Evolutionary conservation across 2,888 invertebrate species (phyloP), one percentile per base, ranked within the genome.

Genomic region (Caenorhabditis angaria): DNA sequence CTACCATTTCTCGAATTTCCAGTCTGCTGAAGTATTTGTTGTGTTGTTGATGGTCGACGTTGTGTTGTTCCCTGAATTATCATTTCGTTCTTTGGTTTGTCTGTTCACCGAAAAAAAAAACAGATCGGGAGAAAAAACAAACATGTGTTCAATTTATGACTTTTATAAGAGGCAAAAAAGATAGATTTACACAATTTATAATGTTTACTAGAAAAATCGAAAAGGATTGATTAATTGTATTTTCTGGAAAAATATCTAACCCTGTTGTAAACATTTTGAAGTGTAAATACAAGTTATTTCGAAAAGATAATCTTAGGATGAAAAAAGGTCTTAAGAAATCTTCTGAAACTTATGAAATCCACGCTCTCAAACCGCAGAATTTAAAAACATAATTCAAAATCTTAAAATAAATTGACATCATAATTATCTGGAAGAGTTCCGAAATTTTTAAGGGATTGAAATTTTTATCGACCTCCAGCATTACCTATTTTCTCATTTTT

Each of bases 41-140:
- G 65, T 22, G 58, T 47, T 56, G 65, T 58, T 27, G 65, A 61
- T 65, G 62, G 70, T 58, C 70, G 65, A 59, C n/a, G 25, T 54
- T 48, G 64, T 64, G 64, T 64, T 48, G 65, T 59, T 50, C 10
- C 48, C 54, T 24, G 12, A 22, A 51, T n/a, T n/a, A n/a, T 48
- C 18, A 10, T 48, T 48, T 48, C 25, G 51, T 24, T 51, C 22
- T 51, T 51, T 24, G 51, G 22, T 51, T 35, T 51, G 3, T 51
- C 22, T 8, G 4, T 8, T 8, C 25, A 5, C n/a, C n/a, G n/a
- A n/a, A n/a, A n/a, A n/a, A n/a, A n/a, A n/a, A n/a, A n/a, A n/a
- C n/a, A n/a, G n/a, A n/a, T n/a, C n/a, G n/a, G n/a, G n/a, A n/a
- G 12, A 6, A 6, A 24, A 6, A n/a, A 4, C 2, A 5, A 51